Conservation (phyloP, 2,113 vertebrate genomes). For the Rhabdornis inornatus region DNA sequence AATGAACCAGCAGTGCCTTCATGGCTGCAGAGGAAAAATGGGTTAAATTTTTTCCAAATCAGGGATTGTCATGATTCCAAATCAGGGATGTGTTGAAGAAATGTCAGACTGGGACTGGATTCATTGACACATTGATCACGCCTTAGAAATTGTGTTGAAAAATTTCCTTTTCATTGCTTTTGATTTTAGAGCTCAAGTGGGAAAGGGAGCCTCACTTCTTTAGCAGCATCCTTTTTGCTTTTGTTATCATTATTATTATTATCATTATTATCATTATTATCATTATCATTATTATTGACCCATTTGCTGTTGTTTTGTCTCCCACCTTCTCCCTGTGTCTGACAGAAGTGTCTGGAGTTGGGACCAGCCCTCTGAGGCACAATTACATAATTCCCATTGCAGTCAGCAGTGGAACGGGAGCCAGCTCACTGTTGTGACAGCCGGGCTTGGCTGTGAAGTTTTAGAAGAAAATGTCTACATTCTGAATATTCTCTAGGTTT, state of each 20-base stretch:
- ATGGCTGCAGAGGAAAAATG: not conserved
- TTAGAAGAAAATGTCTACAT: not conserved
- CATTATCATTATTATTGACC: not conserved
- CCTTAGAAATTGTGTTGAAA: not conserved
- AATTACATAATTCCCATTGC: not conserved
- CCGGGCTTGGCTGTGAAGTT: not conserved
- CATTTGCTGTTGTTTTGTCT: not conserved
- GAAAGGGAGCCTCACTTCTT: not conserved
- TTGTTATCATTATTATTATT: rapidly evolving
- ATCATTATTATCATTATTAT: not conserved
- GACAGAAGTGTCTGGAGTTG: not conserved
- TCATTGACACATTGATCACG: rapidly evolving
- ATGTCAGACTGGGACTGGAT: not conserved
- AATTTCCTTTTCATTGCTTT: not conserved
- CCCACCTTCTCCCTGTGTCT: not conserved
- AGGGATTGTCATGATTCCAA: not conserved
- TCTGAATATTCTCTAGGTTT: not conserved
- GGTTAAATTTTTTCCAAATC: not conserved
- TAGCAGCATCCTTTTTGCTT: not conserved
- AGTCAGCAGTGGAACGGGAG: not conserved
- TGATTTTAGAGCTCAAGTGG: not conserved
- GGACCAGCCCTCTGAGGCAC: not conserved
- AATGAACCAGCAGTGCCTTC: rapidly evolving
- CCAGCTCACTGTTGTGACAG: not conserved
- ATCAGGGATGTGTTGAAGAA: not conserved